A percentile compares a stretch with the other conserved stretches of the same genome.
These are phyloP conservation scores for Bovichtus variegatus DNA, from an alignment of 2,797 vertebrate species.

Conservation along the genomic window DNA sequence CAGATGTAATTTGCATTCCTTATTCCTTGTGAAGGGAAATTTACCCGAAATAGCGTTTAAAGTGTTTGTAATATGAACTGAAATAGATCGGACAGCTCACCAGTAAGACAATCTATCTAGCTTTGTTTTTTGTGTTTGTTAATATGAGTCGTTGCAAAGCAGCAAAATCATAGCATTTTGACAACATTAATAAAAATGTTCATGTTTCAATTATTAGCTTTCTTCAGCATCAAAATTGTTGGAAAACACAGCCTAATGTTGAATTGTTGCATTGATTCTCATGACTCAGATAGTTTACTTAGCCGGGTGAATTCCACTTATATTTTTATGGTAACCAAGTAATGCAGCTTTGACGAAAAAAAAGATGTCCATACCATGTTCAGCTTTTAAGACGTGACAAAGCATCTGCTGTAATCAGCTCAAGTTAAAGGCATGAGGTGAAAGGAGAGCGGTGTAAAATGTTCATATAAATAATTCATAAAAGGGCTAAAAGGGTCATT, in stretches of 20 bases:
- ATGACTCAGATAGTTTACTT: not conserved
- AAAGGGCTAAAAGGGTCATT: not conserved
- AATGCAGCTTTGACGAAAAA: not conserved
- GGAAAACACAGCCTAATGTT: not conserved
- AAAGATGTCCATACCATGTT: not conserved
- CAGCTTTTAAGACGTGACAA: not conserved
- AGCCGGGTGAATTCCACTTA: not conserved
- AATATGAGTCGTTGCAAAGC: not conserved
- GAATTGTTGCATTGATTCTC: not conserved
- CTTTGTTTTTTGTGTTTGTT: not conserved
- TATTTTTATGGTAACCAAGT: not conserved
- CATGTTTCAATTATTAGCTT: not conserved
- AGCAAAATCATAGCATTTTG: not conserved
- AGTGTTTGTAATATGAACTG: conserved; percentile 31
- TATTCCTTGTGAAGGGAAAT: conserved; percentile 1
- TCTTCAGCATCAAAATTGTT: not conserved
- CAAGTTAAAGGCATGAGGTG: not conserved
- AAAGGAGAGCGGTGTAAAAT: not conserved
- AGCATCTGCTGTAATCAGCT: not conserved
- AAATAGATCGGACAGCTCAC: conserved; percentile 23
- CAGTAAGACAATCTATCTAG: not conserved
- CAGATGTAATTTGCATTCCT: not conserved
- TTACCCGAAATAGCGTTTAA: conserved; percentile 22
- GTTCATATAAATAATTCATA: not conserved
- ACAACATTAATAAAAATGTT: not conserved